Conservation (phyloP, 2,888 invertebrate species). For the Dioctria linearis region DNA sequence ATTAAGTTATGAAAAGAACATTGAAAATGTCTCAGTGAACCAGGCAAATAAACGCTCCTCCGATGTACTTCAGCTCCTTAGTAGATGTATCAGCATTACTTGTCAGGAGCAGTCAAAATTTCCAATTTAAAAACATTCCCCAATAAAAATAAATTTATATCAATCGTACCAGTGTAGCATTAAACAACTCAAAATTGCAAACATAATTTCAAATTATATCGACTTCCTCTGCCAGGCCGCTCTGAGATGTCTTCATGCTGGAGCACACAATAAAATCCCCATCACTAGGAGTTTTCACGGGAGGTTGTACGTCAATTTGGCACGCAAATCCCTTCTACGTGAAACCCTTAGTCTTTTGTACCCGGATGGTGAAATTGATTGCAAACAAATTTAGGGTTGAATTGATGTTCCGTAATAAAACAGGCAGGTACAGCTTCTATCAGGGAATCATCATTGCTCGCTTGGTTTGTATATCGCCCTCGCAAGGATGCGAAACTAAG, state of each 20-base stretch:
- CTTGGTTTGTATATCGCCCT: constrained; percentile 16
- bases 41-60: no score
- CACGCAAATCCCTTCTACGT: constrained; percentile 53
- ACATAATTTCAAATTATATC: constrained; percentile 53
- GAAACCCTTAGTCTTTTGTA: constrained; percentile 51
- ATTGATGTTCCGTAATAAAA: constrained; percentile 58
- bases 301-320: constrained; percentile 53
- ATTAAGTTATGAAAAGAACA: no score
- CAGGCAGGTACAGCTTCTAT: constrained; percentile 56
- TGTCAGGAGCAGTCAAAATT: background rate
- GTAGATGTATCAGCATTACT: background rate
- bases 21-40: no score
- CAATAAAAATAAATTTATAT: constrained; percentile 50
- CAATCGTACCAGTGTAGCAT: constrained; percentile 27
- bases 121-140: constrained; percentile 38
- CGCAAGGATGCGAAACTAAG: constrained; percentile 17
- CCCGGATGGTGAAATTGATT: constrained; percentile 57
- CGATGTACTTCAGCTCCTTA: background rate
- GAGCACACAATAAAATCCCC: constrained; percentile 49
- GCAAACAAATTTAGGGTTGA: constrained; percentile 59
- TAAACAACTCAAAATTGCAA: constrained; percentile 51
- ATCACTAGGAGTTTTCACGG: constrained; percentile 41
- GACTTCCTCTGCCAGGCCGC: constrained; percentile 25
- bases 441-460: constrained; percentile 57
- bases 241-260: constrained; percentile 43